Conservation (phyloP, 2,113 vertebrate species). For the Mohoua ochrocephala region DNA sequence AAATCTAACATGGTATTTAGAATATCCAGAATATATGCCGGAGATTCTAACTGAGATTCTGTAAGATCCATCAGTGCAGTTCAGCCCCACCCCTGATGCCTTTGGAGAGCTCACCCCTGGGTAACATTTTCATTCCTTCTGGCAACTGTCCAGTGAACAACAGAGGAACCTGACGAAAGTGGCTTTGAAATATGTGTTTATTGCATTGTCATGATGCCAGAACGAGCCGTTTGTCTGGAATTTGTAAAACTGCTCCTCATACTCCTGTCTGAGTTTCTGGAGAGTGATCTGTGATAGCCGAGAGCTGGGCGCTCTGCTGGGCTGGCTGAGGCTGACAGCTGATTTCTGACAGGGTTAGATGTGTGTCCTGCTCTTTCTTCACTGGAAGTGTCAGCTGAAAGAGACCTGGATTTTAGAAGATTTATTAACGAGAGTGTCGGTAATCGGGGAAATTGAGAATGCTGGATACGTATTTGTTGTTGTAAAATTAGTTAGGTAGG, state of each 20-base stretch:
- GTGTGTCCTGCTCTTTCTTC: not conserved
- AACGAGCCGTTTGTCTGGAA: not conserved
- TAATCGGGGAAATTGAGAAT: not conserved
- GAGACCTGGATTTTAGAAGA: not conserved
- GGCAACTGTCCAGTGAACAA: not conserved
- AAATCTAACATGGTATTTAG: not conserved
- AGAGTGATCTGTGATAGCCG: not conserved
- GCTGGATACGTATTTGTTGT: not conserved
- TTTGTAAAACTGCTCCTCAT: not conserved
- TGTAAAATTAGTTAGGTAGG: not conserved
- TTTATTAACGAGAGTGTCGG: accelerated
- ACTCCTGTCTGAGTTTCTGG: not conserved
- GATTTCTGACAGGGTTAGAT: not conserved
- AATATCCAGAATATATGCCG: not conserved
- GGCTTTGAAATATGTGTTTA: conserved; percentile 56
- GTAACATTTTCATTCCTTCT: conserved; percentile 34
- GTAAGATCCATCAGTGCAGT: not conserved
- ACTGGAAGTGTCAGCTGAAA: not conserved
- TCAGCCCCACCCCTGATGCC: not conserved
- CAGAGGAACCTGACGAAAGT: conserved; percentile 10
- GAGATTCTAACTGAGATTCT: not conserved
- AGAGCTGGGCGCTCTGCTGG: not conserved
- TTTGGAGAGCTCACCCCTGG: conserved; percentile 23
- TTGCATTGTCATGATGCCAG: conserved; percentile 45
- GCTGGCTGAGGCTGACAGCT: not conserved